Conservation (phyloP, 2,888 invertebrate species). For the Apotomis betuletana region DNA sequence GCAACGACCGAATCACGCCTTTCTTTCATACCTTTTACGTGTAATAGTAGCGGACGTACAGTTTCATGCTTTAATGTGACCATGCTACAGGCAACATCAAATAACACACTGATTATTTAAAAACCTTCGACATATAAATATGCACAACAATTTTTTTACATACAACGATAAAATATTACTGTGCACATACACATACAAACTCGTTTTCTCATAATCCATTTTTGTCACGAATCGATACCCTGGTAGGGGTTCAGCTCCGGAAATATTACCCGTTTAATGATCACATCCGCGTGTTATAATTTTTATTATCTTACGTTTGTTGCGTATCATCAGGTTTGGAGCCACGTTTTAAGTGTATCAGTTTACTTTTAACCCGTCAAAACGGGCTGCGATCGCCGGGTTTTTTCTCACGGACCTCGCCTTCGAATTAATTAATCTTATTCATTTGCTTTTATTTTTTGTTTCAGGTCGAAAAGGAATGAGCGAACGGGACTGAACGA, state of each 20-base stretch:
- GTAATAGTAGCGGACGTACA: background rate
- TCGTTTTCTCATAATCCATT: conserved; percentile 45
- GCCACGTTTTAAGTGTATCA: conserved; percentile 35
- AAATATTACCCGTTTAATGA: conserved; percentile 70
- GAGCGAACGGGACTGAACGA: conserved; percentile 54
- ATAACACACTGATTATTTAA: too few relatives aligned
- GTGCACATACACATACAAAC: conserved; percentile 31
- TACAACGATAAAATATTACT: background rate
- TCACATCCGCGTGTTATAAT: conserved; percentile 61
- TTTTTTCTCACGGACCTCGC: conserved; percentile 31
- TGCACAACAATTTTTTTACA: too few relatives aligned
- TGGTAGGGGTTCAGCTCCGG: conserved; percentile 52
- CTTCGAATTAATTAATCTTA: conserved; percentile 30
- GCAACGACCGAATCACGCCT: background rate
- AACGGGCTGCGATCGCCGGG: conserved; percentile 3
- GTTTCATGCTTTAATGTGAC: background rate
- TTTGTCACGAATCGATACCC: conserved; percentile 25
- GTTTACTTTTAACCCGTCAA: conserved; percentile 20
- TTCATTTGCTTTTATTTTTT: conserved; percentile 50
- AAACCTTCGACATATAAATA: too few relatives aligned
- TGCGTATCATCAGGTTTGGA: conserved; percentile 41
- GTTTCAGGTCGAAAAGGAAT: conserved; percentile 74
- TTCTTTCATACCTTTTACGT: too few relatives aligned
- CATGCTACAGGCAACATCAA: too few relatives aligned
- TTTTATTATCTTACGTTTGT: conserved; percentile 50